Evolutionary conservation across 2,888 invertebrate species (phyloP).

Genomic region (Theodoxus fluviatilis): DNA sequence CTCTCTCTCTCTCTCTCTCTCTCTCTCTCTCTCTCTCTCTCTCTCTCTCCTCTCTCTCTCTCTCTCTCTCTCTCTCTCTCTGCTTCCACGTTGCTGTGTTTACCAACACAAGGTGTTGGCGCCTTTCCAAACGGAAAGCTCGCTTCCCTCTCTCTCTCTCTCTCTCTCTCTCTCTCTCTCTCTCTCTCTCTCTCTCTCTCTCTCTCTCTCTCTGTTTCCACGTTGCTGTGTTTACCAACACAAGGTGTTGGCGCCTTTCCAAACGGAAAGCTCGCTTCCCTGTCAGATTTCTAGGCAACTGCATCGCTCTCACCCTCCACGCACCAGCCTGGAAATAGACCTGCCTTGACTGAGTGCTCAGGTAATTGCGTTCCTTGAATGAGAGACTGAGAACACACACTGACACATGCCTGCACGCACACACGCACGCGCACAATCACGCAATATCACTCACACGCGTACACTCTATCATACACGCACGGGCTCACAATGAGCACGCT

Average conservation of each 20-base stretch:
- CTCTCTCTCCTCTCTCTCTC: conserved; percentile 8
- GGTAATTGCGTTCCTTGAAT: no score
- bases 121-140: neutral
- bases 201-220: neutral
- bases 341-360: no score
- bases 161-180: neutral
- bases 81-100: neutral
- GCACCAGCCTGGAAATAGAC: no score
- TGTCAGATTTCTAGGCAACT: no score
- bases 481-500: neutral
- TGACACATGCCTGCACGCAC: no score
- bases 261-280: neutral
- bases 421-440: no score
- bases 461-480: conserved; percentile 11
- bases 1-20: neutral
- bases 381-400: no score
- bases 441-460: neutral
- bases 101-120: no score
- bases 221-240: neutral
- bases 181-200: neutral
- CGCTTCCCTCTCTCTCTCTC: conserved; percentile 18
- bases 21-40: conserved; percentile 15
- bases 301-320: no score
- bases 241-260: no score
- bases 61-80: neutral